phyloP scores from a whole-genome alignment of 2,888 invertebrate species.

The Drosophila pseudotalamancana region DNA sequence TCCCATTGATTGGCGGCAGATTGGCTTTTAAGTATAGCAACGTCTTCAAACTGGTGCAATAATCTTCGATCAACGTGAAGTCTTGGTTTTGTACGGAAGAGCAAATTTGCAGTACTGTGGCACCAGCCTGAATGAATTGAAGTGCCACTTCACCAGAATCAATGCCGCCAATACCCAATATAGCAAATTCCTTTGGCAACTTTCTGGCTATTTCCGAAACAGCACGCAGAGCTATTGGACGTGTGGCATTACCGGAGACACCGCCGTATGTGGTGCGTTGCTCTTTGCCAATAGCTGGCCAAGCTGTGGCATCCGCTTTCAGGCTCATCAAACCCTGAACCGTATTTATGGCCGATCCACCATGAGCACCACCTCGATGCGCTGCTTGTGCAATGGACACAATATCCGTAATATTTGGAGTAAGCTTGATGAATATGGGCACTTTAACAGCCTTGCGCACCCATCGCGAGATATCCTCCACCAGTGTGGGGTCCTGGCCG shows the following conservation, averaged over 20 bases:
- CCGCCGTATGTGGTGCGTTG: slow-evolving; percentile 97
- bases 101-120: slow-evolving; percentile 96
- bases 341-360: slow-evolving; percentile 99
- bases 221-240: slow-evolving; percentile 96
- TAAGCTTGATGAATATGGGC: slow-evolving; percentile 98
- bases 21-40: slow-evolving; percentile 91
- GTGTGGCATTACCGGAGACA: slow-evolving; percentile 96
- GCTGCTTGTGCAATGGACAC: slow-evolving; percentile 95
- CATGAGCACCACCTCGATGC: slow-evolving; percentile 94
- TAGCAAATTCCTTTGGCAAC: slow-evolving; percentile 92
- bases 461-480: slow-evolving; percentile 95
- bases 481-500: slow-evolving; percentile 96
- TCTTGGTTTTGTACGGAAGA: slow-evolving; percentile 99
- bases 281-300: slow-evolving; percentile 94
- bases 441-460: slow-evolving; percentile 93
- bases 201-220: slow-evolving; percentile 94
- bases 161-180: slow-evolving; percentile 98
- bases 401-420: slow-evolving; percentile 98
- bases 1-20: slow-evolving; percentile 85
- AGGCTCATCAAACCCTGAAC: slow-evolving; percentile 97
- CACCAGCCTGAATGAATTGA: slow-evolving; percentile 97
- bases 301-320: slow-evolving; percentile 91
- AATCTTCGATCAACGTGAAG: slow-evolving; percentile 98
- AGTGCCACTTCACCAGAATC: slow-evolving; percentile 97
- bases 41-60: slow-evolving; percentile 94